Evolutionary conservation across 2,113 vertebrate genomes (phyloP).

Genomic region (Hemibates koningsi): DNA sequence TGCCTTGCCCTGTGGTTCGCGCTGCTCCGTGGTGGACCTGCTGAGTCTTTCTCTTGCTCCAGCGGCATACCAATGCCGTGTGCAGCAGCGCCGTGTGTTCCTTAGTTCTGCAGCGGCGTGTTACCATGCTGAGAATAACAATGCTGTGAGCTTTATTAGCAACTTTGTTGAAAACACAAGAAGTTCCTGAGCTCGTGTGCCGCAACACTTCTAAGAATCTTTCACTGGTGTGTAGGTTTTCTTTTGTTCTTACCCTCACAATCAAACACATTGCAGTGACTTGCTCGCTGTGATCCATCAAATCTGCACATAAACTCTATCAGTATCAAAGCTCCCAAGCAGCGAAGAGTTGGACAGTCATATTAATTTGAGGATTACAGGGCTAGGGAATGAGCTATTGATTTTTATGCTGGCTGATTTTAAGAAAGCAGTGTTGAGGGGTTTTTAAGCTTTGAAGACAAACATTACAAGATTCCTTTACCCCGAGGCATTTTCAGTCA

Average conservation of each 20-base stretch:
- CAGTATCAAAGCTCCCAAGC: slow-evolving; percentile 4
- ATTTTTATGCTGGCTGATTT: slow-evolving; percentile 31
- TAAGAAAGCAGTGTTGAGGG: background rate
- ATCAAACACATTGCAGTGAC: background rate
- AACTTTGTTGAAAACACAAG: background rate
- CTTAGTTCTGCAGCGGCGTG: background rate
- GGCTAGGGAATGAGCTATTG: slow-evolving; percentile 49
- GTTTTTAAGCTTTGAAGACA: slow-evolving; percentile 25
- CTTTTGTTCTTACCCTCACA: background rate
- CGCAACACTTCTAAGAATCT: background rate
- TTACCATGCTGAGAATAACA: slow-evolving; percentile 37
- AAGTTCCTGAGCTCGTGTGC: background rate
- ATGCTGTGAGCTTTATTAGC: slow-evolving; percentile 27
- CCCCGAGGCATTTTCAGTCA: background rate
- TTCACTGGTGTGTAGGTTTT: background rate
- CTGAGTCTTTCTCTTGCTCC: slow-evolving; percentile 14
- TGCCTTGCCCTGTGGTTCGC: slow-evolving; percentile 46
- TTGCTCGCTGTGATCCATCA: slow-evolving; percentile 3
- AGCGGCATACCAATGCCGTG: slow-evolving; percentile 49
- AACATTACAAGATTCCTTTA: slow-evolving; percentile 8
- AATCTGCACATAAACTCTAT: slow-evolving; percentile 14
- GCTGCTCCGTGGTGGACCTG: slow-evolving; percentile 36
- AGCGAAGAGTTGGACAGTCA: slow-evolving; percentile 2
- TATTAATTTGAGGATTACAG: slow-evolving; percentile 49
- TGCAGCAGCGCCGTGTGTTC: background rate